A percentile compares a stretch with the other conserved stretches of the same genome.
These are phyloP conservation scores for Poecilia gillii DNA, from an alignment of 2,797 vertebrate species.

Conservation along the genomic window DNA sequence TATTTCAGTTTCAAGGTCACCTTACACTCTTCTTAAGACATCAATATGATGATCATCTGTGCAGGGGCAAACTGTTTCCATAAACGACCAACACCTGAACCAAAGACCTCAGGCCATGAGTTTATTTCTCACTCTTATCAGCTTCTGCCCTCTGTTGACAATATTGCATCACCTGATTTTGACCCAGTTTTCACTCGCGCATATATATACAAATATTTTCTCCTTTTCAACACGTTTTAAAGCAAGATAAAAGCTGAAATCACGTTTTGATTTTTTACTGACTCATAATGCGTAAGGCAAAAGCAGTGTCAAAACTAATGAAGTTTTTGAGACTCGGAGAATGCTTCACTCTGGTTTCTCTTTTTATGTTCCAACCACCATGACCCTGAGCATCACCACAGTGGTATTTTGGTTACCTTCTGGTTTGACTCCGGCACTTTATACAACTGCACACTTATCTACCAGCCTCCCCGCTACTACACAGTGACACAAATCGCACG, in stretches of 20 bases:
- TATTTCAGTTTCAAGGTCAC: neutral
- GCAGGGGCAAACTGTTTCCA: neutral
- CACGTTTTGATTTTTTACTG: neutral
- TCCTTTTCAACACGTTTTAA: neutral
- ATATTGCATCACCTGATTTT: neutral
- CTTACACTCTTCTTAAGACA: neutral
- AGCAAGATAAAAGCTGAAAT: neutral
- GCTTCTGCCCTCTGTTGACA: conserved; percentile 1
- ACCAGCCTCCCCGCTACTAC: conserved; percentile 11
- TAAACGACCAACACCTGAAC: neutral
- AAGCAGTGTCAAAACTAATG: neutral
- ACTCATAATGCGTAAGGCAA: neutral
- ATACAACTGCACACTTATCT: conserved; percentile 32
- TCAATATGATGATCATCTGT: neutral
- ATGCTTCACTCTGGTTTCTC: conserved; percentile 66
- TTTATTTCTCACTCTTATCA: neutral
- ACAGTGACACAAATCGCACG: neutral
- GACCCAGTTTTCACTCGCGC: neutral
- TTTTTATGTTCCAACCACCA: conserved; percentile 81
- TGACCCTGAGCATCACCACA: conserved; percentile 85
- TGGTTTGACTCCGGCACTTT: conserved; percentile 73
- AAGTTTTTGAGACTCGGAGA: conserved; percentile 33
- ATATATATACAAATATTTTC: neutral
- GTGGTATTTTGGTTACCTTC: conserved; percentile 85
- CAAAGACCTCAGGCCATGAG: neutral